Evolutionary conservation across 2,113 vertebrate genomes (phyloP).

Genomic region (Gadus chalcogrammus): DNA sequence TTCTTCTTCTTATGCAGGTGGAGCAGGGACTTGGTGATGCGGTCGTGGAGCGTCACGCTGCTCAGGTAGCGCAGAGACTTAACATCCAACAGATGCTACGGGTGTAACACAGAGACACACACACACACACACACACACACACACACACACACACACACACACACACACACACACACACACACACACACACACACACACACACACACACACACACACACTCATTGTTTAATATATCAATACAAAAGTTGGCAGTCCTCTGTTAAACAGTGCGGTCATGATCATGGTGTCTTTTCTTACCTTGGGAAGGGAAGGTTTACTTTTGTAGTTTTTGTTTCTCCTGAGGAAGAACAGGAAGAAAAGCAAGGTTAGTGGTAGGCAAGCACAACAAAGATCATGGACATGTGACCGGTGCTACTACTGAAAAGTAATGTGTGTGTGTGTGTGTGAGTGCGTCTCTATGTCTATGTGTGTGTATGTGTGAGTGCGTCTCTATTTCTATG

Average conservation of each 20-base stretch:
- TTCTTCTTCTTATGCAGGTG: constrained; percentile 99
- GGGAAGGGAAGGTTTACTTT: constrained; percentile 84
- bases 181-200: neutral
- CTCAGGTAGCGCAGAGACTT: constrained; percentile 92
- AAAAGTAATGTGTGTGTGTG: too few relatives aligned
- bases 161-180: neutral
- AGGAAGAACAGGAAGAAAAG: constrained; percentile 20
- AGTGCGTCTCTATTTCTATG: neutral
- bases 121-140: neutral
- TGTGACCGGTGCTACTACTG: too few relatives aligned
- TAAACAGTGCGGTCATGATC: neutral
- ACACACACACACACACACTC: neutral
- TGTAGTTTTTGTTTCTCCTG: constrained; percentile 92
- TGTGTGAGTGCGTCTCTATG: neutral
- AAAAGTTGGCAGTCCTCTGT: neutral
- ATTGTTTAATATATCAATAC: neutral
- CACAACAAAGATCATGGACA: too few relatives aligned
- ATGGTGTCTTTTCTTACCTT: constrained; percentile 77
- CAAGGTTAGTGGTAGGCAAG: neutral
- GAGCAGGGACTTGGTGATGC: constrained; percentile 94
- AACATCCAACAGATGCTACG: constrained; percentile 87
- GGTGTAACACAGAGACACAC: neutral
- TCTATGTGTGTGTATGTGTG: neutral
- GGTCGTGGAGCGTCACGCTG: constrained; percentile 89
- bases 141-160: neutral